phyloP scores from a whole-genome alignment of 2,797 vertebrate genomes.

The Rachycentron canadum region DNA sequence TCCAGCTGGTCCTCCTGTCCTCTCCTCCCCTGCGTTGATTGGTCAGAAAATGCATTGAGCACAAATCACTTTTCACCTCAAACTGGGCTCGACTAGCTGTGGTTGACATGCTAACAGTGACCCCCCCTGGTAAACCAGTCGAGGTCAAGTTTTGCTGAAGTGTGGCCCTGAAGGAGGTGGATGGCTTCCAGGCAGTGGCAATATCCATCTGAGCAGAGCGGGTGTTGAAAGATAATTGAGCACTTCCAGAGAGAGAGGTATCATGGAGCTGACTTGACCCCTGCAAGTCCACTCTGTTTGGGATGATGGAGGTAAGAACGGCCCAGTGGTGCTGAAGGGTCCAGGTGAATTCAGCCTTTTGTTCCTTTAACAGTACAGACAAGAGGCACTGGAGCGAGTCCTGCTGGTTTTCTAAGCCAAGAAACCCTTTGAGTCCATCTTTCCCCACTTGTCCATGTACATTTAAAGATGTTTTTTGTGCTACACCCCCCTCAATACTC shows the following conservation, averaged over 20 bases:
- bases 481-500: background rate
- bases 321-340: conserved; percentile 63
- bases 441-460: conserved; percentile 48
- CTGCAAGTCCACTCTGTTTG: conserved; percentile 56
- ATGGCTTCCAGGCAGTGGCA: conserved; percentile 42
- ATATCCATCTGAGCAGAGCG: conserved; percentile 45
- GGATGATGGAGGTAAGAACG: conserved; percentile 56
- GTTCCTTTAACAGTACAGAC: conserved; percentile 45
- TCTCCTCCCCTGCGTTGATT: conserved; percentile 33
- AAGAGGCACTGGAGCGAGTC: conserved; percentile 48
- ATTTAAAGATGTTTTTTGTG: conserved; percentile 45
- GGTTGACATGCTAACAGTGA: conserved; percentile 26
- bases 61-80: conserved; percentile 54
- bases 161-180: conserved; percentile 27
- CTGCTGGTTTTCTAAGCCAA: conserved; percentile 57
- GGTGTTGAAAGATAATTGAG: conserved; percentile 31
- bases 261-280: conserved; percentile 48
- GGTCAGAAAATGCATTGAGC: conserved; percentile 59
- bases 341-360: conserved; percentile 53
- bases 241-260: conserved; percentile 54
- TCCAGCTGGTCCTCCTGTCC: conserved; percentile 61
- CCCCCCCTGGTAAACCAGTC: conserved; percentile 20
- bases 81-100: conserved; percentile 32
- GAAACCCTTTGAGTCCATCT: conserved; percentile 44
- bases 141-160: conserved; percentile 52